Evolutionary conservation across 2,888 invertebrate species (phyloP), one percentile per base, ranked within the genome.

Genomic region (Byasa hedistus): DNA sequence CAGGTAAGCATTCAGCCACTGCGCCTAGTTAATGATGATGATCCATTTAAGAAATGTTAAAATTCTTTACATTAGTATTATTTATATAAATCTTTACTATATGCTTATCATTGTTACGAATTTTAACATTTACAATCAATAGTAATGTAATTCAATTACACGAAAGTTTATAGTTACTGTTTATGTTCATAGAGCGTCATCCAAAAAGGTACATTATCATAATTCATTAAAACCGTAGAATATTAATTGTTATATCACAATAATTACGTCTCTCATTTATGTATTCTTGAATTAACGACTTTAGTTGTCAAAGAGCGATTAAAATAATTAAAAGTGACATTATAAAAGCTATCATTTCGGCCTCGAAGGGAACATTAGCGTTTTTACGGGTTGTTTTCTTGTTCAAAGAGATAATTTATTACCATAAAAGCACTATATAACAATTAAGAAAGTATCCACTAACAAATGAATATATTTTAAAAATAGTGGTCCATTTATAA

Each of bases 271-370:
- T 85, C 89, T 89, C 84, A 71, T 89, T 32, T 32, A 32, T 32
- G 10, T 32, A 32, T 32, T 32, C 89, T 88, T 89, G 86, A 87
- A 90, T 86, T 85, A 89, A 91, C 82, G 87, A 80, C 85, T 84
- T 83, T 91, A 87, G 89, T 91, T 91, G 75, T 70, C 68, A 65
- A 91, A 91, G 79, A 81, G 75, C 80, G 79, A 90, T 91, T 90
- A 88, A 87, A 90, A 89, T 89, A 90, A 91, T 91, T 90, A 91
- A 91, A 91, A 91, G 87, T 89, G 81, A 84, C 89, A 91, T 91
- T 91, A 91, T 84, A 85, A 87, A 81, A 81, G 82, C 85, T 88
- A 89, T 90, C 87, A 87, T 88, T 88, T 83, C 82, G 79, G 80
- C 84, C 91, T 91, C 91, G 69, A 78, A 79, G 91, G 91, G 82